Conservation (phyloP, 2,113 vertebrate species). For the Phoenicopterus ruber region DNA sequence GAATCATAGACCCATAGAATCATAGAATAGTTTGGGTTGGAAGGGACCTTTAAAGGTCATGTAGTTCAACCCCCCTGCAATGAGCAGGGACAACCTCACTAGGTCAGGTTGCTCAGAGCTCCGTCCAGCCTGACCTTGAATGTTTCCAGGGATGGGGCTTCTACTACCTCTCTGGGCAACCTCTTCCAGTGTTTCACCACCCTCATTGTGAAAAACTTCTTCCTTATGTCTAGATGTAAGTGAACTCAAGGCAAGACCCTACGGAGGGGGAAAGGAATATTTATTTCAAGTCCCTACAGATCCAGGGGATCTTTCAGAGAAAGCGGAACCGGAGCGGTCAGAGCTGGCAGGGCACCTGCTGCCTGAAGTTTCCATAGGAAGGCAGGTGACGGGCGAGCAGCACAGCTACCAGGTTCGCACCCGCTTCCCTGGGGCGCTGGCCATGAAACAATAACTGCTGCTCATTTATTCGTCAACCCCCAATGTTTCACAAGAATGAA, state of each 20-base stretch:
- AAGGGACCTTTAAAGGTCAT: no score
- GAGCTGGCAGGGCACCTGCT: neutral
- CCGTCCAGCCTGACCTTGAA: no score
- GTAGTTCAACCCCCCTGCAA: no score
- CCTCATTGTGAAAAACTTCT: no score
- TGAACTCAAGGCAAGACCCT: neutral
- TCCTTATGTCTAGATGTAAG: no score
- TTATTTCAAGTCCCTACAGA: neutral
- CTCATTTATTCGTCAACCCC: neutral
- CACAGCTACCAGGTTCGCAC: neutral
- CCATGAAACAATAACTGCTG: neutral
- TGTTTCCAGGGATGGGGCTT: no score
- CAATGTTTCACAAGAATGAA: neutral
- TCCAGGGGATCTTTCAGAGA: neutral
- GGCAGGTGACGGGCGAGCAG: rapidly evolving
- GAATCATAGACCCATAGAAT: no score
- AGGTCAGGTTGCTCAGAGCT: no score
- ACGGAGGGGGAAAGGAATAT: neutral
- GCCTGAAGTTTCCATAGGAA: neutral
- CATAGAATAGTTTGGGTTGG: no score
- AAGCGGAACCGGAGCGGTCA: rapidly evolving
- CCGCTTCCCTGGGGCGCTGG: neutral
- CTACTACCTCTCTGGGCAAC: no score
- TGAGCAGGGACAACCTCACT: no score
- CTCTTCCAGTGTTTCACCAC: no score